phyloP scores from a whole-genome alignment of 2,113 vertebrate species.

The Daphoenositta chrysoptera region DNA sequence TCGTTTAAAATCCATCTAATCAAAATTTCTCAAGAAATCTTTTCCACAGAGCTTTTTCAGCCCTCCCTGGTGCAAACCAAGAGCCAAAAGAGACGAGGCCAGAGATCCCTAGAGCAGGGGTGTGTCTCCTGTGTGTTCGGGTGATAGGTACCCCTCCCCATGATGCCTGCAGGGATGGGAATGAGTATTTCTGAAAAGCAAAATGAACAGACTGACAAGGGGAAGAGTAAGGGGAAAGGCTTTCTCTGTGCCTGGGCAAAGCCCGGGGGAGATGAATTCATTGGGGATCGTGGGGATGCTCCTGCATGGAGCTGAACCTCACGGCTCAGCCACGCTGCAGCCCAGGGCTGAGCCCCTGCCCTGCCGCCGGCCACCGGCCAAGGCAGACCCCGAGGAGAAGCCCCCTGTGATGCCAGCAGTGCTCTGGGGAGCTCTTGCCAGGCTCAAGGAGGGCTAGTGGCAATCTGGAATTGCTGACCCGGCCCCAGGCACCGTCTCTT shows the following conservation, averaged over 20 bases:
- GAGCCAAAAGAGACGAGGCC: not conserved
- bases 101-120: not conserved
- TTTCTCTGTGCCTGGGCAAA: not conserved
- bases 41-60: not conserved
- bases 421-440: not conserved
- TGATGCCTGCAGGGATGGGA: not conserved
- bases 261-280: not conserved
- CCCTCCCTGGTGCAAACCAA: not conserved
- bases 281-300: not conserved
- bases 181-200: slow-evolving; percentile 35
- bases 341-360: not conserved
- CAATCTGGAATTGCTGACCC: not conserved
- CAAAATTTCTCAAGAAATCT: not conserved
- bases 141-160: not conserved
- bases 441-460: not conserved
- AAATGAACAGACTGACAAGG: slow-evolving; percentile 13
- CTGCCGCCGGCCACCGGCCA: not conserved
- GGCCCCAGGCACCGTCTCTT: not conserved
- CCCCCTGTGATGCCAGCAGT: not conserved
- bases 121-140: not conserved
- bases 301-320: not conserved
- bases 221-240: not conserved
- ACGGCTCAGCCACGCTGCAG: fast-evolving
- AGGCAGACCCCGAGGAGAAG: not conserved
- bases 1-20: not conserved